Conservation (phyloP, 2,888 invertebrate genomes). For the Nomada hirtipes region DNA sequence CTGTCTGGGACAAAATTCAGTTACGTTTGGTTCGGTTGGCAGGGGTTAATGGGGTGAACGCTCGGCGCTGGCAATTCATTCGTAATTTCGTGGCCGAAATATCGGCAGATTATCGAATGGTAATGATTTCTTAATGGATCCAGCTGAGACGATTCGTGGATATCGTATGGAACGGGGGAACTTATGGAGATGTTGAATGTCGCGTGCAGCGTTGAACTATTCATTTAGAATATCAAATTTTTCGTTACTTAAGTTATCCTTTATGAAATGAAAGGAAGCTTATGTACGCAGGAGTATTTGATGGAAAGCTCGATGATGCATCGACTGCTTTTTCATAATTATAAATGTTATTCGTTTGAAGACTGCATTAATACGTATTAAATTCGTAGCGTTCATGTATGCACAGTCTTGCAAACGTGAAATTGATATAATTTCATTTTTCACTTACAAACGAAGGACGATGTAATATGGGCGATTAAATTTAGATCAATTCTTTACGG, state of each 20-base stretch:
- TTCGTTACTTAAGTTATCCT: neutral
- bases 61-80: slow-evolving; percentile 18
- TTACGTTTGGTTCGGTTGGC: slow-evolving; percentile 1
- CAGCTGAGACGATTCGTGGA: neutral
- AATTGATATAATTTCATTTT: neutral
- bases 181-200: neutral
- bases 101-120: slow-evolving; percentile 34
- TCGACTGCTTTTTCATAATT: neutral
- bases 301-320: no score
- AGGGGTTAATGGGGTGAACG: slow-evolving; percentile 33
- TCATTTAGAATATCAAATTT: neutral
- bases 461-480: neutral
- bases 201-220: neutral
- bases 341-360: no score
- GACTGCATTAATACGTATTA: no score
- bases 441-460: neutral
- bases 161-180: neutral
- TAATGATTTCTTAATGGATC: slow-evolving; percentile 38
- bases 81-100: slow-evolving; percentile 8
- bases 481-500: slow-evolving; percentile 8
- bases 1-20: slow-evolving; percentile 34
- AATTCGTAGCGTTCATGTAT: no score
- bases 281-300: neutral
- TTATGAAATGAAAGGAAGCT: no score
- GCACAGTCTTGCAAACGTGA: neutral